phyloP scores from a whole-genome alignment of 1,140 invertebrate species.

The Drosophila sechellia region DNA sequence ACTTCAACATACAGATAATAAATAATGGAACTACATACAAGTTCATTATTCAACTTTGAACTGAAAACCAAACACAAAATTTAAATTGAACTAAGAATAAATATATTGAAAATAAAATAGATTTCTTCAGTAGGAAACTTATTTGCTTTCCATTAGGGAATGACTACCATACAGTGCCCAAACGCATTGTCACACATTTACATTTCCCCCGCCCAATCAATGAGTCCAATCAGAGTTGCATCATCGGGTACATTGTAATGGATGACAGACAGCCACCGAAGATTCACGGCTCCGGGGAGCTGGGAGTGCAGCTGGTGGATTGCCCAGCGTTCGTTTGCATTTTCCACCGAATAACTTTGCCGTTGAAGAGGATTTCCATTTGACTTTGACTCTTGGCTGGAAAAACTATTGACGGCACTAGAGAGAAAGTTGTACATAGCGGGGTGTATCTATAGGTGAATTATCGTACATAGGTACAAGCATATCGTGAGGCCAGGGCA shows the following conservation, averaged over 20 bases:
- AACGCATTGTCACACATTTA: constrained; percentile 27
- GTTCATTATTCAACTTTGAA: no score
- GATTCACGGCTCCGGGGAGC: constrained; percentile 15
- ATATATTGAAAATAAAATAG: not conserved
- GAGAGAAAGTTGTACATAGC: constrained; percentile 31
- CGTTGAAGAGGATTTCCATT: constrained; percentile 45
- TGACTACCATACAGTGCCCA: not conserved
- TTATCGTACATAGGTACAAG: constrained; percentile 12
- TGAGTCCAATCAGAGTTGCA: constrained; percentile 40
- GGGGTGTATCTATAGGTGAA: constrained; percentile 2
- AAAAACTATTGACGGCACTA: constrained; percentile 20
- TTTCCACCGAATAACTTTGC: constrained; percentile 37
- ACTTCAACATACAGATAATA: no score
- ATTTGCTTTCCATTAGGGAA: constrained; percentile 1
- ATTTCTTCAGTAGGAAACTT: not conserved
- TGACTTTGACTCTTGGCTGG: constrained; percentile 60
- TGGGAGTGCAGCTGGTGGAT: constrained; percentile 23
- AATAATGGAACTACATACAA: not conserved
- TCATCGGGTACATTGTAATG: constrained; percentile 34
- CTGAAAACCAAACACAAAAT: no score
- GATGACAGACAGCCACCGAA: constrained; percentile 17
- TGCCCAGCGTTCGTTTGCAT: constrained; percentile 42
- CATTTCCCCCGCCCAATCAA: constrained; percentile 33
- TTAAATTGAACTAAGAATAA: not conserved
- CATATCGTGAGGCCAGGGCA: constrained; percentile 14